Evolutionary conservation across 2,113 vertebrate species (phyloP).

Genomic region (Martes martes): DNA sequence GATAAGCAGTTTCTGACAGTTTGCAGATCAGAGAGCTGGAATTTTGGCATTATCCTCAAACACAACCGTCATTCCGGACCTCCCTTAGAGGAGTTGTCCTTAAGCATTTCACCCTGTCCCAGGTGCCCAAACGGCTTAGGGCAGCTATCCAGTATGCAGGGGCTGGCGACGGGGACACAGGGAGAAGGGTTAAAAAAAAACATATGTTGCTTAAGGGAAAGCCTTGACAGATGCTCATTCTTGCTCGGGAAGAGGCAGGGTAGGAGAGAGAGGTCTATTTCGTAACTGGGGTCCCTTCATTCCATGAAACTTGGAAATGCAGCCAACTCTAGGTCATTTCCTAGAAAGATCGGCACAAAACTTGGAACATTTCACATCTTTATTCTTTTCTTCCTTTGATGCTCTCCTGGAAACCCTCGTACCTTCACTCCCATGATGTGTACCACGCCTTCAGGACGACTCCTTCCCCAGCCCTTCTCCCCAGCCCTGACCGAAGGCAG

Average conservation of each 20-base stretch:
- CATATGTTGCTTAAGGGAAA: background rate
- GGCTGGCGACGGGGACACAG: too few species aligned
- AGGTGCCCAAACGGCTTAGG: background rate
- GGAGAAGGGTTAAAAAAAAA: background rate
- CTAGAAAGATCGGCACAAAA: conserved; percentile 15
- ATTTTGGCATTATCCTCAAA: conserved; percentile 58
- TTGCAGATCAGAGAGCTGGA: conserved; percentile 38
- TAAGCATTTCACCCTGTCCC: background rate
- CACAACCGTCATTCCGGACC: background rate
- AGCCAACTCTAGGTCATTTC: background rate
- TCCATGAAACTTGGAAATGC: background rate
- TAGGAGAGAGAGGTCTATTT: conserved; percentile 16
- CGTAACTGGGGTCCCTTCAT: background rate
- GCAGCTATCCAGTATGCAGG: background rate
- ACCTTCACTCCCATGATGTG: background rate
- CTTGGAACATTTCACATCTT: background rate
- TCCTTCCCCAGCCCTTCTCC: background rate
- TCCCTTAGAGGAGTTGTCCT: background rate
- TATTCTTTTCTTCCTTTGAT: background rate
- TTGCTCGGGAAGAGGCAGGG: background rate
- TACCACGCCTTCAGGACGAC: background rate
- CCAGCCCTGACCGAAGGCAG: background rate
- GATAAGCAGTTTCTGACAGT: conserved; percentile 48
- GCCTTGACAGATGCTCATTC: background rate
- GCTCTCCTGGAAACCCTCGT: background rate